A percentile compares a stretch with the other conserved stretches of the same genome.
These are phyloP conservation scores for Pomacea canaliculata DNA, from an alignment of 2,888 invertebrate species.

Conservation along the genomic window DNA sequence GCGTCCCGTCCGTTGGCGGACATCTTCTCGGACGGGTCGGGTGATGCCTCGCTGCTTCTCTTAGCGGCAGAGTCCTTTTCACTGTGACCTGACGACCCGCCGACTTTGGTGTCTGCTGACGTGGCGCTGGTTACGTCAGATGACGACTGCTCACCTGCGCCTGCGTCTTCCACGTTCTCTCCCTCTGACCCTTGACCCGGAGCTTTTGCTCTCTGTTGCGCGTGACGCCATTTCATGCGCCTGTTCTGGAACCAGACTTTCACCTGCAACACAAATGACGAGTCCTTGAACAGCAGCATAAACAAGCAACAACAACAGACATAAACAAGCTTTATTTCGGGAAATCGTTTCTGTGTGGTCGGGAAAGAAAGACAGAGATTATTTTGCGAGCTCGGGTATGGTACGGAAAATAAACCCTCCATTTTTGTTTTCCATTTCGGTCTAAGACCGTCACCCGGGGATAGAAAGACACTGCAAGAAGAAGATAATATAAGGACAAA, in stretches of 20 bases:
- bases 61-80: background rate
- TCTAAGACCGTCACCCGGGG: too few species aligned
- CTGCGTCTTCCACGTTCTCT: conserved; percentile 27
- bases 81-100: background rate
- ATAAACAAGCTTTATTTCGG: too few species aligned
- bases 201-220: conserved; percentile 48
- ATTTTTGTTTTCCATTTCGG: too few species aligned
- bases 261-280: conserved; percentile 76
- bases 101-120: background rate
- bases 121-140: background rate
- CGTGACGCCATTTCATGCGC: conserved; percentile 89
- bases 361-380: too few species aligned
- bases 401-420: too few species aligned
- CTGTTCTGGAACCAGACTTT: conserved; percentile 79
- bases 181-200: conserved; percentile 21
- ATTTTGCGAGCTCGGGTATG: too few species aligned
- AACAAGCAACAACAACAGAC: too few species aligned
- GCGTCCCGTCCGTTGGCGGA: background rate
- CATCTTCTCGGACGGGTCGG: background rate
- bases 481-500: too few species aligned
- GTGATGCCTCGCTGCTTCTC: background rate
- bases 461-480: too few species aligned
- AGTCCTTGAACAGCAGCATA: too few species aligned
- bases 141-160: conserved; percentile 5
- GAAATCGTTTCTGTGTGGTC: too few species aligned